A percentile compares a stretch with the other conserved stretches of the same genome.
Conservation (phyloP, 2,888 invertebrate species). For the Steinernema carpocapsae region DNA sequence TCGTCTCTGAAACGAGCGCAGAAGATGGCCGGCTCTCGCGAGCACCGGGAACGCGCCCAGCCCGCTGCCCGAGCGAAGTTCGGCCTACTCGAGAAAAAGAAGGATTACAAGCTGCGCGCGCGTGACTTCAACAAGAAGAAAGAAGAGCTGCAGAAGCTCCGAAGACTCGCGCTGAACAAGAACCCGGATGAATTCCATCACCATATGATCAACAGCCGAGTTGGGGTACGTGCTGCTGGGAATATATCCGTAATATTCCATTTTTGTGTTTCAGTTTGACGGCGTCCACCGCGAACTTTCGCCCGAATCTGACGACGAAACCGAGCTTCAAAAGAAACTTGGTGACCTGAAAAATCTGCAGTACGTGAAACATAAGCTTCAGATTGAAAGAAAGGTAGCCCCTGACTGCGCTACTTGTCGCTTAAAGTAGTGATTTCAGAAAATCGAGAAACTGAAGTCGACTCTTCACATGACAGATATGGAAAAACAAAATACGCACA, state of each 20-base stretch:
- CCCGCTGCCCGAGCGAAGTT: conserved; percentile 53
- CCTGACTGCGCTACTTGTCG: not conserved
- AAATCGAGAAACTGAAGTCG: conserved; percentile 62
- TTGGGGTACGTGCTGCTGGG: conserved; percentile 69
- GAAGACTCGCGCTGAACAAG: conserved; percentile 83
- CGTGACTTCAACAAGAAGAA: conserved; percentile 71
- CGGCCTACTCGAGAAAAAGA: conserved; percentile 67
- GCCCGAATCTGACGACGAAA: conserved; percentile 76
- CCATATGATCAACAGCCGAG: conserved; percentile 89
- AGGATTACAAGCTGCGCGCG: conserved; percentile 68
- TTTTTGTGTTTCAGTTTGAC: conserved; percentile 46
- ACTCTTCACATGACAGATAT: conserved; percentile 58
- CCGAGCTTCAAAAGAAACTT: conserved; percentile 81
- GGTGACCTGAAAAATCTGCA: conserved; percentile 89
- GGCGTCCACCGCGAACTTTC: conserved; percentile 75
- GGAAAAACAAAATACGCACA: conserved; percentile 51
- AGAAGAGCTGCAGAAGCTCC: conserved; percentile 80
- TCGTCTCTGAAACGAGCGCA: conserved; percentile 58
- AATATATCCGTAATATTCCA: not conserved
- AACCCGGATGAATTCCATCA: conserved; percentile 99
- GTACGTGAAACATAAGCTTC: conserved; percentile 81
- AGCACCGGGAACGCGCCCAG: conserved; percentile 60
- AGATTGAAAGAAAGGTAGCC: conserved; percentile 64
- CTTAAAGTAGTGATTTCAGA: conserved; percentile 45
- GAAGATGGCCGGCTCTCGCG: conserved; percentile 53